Evolutionary conservation across 2,113 vertebrate genomes (phyloP), one percentile per base, ranked within the genome.

Genomic region (Jacana jacana): DNA sequence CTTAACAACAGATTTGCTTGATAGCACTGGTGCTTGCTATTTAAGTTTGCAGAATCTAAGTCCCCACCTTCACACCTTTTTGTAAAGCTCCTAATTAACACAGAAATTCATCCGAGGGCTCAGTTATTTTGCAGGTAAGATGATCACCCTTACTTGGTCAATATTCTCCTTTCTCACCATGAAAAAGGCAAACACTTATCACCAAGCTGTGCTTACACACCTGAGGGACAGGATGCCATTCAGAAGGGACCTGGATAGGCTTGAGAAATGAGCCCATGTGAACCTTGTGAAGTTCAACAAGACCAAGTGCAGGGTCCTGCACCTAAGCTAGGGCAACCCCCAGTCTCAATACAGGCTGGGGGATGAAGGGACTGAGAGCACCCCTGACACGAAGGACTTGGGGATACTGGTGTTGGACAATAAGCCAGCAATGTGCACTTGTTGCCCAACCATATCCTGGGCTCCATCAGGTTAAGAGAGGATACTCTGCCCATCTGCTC

Each of bases 1-100:
- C 86, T 95, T 87, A 89, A 93, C 92, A 92, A 88, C 86, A 91
- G 83, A 60, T 77, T 31, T 58, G 46, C 91, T 95, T 91, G 72
- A 91, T 93, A 94, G 86, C 5, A 1, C 81, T 75, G 55, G 61
- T 76, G 23, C 40, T 86, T 65, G 44, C 79, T 86, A 84, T 88
- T 91, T 70, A 81, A 88, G 42, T 57, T 55, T 18, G 15, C n/a
- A 65, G 49, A 86, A 79, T 60, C 44, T 27, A 55, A 60, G 57
- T 79, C 37, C 31, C 33, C 80, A 93, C 76, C 93, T 95, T 88
- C 33, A 9, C 27, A 24, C 42, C 58, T 88, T 90, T 90, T 85
- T 78, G 64, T 78, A 86, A 78, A 90, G 66, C 65, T 79, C 77
- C 57, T 72, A 75, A 96, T 78, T 80, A 90, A 81, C 3, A 10